These are phyloP conservation scores for Notodonta ziczac DNA, from an alignment of 2,888 invertebrate species.

Conservation along the genomic window DNA sequence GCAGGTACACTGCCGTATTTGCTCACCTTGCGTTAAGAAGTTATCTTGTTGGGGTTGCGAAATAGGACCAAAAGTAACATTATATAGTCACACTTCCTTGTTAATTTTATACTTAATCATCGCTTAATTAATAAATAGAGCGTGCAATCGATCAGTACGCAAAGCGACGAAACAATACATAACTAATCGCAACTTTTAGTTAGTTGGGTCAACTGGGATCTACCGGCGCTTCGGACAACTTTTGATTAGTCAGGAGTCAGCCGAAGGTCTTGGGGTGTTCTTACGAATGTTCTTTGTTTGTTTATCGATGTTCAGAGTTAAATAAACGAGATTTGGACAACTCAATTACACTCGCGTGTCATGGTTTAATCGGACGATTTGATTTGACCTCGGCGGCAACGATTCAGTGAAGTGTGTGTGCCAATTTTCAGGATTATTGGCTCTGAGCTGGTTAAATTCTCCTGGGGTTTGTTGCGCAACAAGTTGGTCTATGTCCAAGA, in stretches of 20 bases:
- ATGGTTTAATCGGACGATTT: conserved; percentile 30
- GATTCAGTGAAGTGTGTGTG: conserved; percentile 6
- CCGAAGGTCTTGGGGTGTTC: conserved; percentile 38
- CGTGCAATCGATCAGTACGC: conserved; percentile 34
- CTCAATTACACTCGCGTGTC: conserved; percentile 50
- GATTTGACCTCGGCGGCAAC: conserved; percentile 11
- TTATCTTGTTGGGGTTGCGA: too few species aligned
- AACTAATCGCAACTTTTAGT: conserved; percentile 65
- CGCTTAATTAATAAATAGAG: conserved; percentile 24
- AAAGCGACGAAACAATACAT: conserved; percentile 51
- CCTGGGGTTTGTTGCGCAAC: too few species aligned
- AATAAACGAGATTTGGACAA: conserved; percentile 52
- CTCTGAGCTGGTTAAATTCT: not conserved
- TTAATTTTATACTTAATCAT: conserved; percentile 9
- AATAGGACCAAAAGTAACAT: too few species aligned
- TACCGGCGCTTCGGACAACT: conserved; percentile 50
- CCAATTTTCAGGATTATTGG: conserved; percentile 2
- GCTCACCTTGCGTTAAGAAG: too few species aligned
- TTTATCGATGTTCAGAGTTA: conserved; percentile 50
- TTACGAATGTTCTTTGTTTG: conserved; percentile 47
- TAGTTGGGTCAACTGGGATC: conserved; percentile 53
- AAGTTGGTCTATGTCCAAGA: too few species aligned
- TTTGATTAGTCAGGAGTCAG: conserved; percentile 59
- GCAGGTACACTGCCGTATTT: too few species aligned
- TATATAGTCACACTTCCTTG: too few species aligned